These are phyloP conservation scores for Stenodema calcarata DNA, from an alignment of 2,888 invertebrate genomes.

Conservation along the genomic window DNA sequence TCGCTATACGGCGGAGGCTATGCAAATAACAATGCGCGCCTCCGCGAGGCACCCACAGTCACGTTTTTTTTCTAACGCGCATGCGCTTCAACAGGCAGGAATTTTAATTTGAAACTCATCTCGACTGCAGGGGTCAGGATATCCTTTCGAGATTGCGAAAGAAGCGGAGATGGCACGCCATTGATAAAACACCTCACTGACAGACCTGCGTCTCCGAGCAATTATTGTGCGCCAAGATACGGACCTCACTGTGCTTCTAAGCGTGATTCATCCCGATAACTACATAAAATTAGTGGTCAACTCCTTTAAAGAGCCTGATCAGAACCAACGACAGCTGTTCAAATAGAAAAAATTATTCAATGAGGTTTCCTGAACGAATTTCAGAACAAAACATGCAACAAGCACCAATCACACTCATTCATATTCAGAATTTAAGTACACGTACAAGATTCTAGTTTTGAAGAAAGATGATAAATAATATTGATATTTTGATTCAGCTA, in stretches of 20 bases:
- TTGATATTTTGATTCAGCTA: no score
- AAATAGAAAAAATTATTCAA: no score
- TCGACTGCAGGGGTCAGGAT: neutral
- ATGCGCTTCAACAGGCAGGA: neutral
- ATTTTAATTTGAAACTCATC: neutral
- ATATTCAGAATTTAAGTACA: no score
- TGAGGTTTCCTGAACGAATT: no score
- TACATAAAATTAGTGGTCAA: no score
- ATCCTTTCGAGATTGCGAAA: neutral
- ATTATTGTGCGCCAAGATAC: neutral
- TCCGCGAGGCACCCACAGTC: neutral
- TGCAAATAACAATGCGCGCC: neutral
- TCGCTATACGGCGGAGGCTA: neutral
- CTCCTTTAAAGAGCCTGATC: no score
- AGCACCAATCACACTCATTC: no score
- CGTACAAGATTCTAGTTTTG: no score
- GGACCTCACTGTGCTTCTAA: neutral
- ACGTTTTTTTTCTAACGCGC: neutral
- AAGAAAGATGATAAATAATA: no score
- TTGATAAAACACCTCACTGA: neutral
- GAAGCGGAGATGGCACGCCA: neutral
- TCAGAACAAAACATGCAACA: no score
- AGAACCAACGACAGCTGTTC: no score
- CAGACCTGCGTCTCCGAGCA: neutral
- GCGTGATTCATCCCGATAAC: neutral